Percentiles rank a stretch among this genome's conserved stretches.
Evolutionary conservation across 2,888 invertebrate species (phyloP).

Genomic region (Eilema sororculum): DNA sequence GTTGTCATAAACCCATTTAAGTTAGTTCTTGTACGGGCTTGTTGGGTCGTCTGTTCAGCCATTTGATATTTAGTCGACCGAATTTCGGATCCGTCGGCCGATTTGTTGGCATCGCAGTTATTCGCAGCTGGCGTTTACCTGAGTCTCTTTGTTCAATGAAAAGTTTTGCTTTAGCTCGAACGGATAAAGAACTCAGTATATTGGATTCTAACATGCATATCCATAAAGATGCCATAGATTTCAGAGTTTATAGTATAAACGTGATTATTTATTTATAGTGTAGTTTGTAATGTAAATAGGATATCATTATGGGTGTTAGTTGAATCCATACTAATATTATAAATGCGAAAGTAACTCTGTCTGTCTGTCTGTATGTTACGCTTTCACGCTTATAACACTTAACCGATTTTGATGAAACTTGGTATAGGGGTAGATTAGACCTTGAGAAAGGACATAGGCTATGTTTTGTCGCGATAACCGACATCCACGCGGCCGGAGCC

Average conservation of each 20-base stretch:
- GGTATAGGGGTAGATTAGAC: too few relatives aligned
- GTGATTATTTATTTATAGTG: background rate
- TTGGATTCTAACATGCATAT: background rate
- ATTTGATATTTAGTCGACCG: slow-evolving; percentile 49
- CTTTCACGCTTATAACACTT: too few relatives aligned
- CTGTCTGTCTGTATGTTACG: too few relatives aligned
- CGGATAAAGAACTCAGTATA: background rate
- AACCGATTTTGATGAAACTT: too few relatives aligned
- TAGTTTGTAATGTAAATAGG: background rate
- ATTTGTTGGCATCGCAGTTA: slow-evolving; percentile 65
- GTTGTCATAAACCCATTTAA: slow-evolving; percentile 81
- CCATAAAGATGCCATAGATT: background rate
- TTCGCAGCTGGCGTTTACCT: slow-evolving; percentile 81
- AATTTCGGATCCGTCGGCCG: slow-evolving; percentile 58
- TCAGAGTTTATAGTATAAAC: background rate
- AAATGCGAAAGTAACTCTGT: too few relatives aligned
- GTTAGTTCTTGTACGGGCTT: slow-evolving; percentile 66
- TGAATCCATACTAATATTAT: too few relatives aligned
- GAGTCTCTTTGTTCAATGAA: slow-evolving; percentile 80
- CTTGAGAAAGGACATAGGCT: too few relatives aligned
- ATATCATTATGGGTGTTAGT: too few relatives aligned
- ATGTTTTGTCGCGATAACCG: too few relatives aligned
- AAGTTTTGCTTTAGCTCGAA: slow-evolving; percentile 62
- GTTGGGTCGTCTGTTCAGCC: slow-evolving; percentile 59
- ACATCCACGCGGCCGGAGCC: too few relatives aligned